phyloP scores from a whole-genome alignment of 2,888 invertebrate genomes.

The Apantesis nais region DNA sequence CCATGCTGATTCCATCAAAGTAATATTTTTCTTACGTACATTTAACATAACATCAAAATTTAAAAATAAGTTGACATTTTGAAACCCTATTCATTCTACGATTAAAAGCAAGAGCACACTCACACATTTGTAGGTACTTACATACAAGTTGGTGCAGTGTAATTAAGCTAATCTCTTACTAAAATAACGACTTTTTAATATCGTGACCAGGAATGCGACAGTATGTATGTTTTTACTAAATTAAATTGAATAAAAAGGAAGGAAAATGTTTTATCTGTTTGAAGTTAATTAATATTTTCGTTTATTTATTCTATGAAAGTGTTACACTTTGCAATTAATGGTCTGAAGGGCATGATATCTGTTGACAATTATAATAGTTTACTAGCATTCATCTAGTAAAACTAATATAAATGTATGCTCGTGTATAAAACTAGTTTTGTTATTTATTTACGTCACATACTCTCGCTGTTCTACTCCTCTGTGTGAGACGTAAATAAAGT shows the following conservation, averaged over 20 bases:
- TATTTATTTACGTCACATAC: conserved; percentile 53
- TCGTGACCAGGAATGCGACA: not conserved
- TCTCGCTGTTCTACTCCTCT: conserved; percentile 31
- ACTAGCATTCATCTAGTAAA: not conserved
- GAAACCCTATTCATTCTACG: no score
- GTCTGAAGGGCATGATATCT: not conserved
- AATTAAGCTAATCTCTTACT: not conserved
- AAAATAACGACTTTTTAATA: not conserved
- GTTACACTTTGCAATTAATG: no score
- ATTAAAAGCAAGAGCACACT: no score
- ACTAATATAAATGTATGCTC: not conserved
- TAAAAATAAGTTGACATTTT: no score
- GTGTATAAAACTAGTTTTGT: conserved; percentile 21
- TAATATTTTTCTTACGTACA: no score
- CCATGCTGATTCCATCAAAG: no score
- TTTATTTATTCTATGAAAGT: no score
- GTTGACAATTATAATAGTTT: not conserved
- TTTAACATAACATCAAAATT: not conserved
- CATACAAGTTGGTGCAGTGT: not conserved
- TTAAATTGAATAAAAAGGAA: no score
- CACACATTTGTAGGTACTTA: no score
- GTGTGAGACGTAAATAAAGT: conserved; percentile 58
- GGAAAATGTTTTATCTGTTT: not conserved
- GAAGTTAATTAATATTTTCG: no score
- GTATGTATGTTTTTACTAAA: no score